phyloP scores from a whole-genome alignment of 2,113 vertebrate genomes.

The Rhipidura dahli region DNA sequence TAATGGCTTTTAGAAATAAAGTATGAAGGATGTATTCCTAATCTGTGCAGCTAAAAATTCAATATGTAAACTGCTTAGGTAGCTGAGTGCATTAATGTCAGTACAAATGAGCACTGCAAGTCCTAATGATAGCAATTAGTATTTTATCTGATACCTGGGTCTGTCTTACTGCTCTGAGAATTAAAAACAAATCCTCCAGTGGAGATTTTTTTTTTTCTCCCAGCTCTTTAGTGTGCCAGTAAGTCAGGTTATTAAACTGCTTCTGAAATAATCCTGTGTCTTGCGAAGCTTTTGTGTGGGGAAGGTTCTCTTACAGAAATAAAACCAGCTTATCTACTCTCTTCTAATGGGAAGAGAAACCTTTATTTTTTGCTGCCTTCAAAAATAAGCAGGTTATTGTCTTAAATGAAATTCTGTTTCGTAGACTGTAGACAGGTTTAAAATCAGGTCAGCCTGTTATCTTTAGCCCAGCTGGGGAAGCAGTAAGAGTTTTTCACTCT shows the following conservation, averaged over 20 bases:
- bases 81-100: background rate
- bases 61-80: constrained; percentile 5
- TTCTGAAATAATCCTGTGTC: background rate
- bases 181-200: constrained; percentile 8
- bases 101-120: background rate
- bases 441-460: background rate
- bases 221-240: background rate
- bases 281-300: background rate
- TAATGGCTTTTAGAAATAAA: constrained; percentile 43
- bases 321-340: background rate
- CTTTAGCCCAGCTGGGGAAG: background rate
- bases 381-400: background rate
- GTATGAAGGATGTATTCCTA: background rate
- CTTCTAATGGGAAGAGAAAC: background rate
- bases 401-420: background rate
- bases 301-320: background rate
- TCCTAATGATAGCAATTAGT: constrained; percentile 32
- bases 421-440: background rate
- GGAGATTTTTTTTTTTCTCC: background rate
- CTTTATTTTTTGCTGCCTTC: background rate
- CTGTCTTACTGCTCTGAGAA: constrained; percentile 10
- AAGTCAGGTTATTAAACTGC: background rate
- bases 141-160: constrained; percentile 8
- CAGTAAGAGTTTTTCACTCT: background rate
- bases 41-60: constrained; percentile 16